A percentile compares a stretch with the other conserved stretches of the same genome.
These are phyloP conservation scores for Gopherus flavomarginatus DNA, from an alignment of 2,113 vertebrate species.

Conservation along the genomic window DNA sequence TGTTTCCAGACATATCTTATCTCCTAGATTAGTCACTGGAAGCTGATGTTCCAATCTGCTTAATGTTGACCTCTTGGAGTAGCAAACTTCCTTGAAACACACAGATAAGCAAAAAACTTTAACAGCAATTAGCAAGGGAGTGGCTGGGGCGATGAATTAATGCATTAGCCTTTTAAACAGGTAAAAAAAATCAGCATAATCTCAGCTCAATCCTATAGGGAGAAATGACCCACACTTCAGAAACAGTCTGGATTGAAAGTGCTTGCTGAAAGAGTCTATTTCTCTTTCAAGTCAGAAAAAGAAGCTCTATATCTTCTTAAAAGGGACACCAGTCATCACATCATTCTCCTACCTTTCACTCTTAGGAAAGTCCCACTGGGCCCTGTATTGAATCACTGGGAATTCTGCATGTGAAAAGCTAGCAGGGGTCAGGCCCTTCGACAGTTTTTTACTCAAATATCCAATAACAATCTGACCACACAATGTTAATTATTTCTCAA, in stretches of 20 bases:
- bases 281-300: background rate
- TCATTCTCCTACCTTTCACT: background rate
- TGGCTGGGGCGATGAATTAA: conserved; percentile 35
- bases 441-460: background rate
- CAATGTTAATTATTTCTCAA: background rate
- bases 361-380: background rate
- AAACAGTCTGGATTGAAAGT: background rate
- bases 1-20: conserved; percentile 78
- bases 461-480: background rate
- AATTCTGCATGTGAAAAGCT: background rate
- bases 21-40: conserved; percentile 75
- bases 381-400: background rate
- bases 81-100: conserved; percentile 78
- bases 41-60: conserved; percentile 76
- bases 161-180: background rate
- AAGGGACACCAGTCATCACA: background rate
- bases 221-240: background rate
- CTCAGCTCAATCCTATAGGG: background rate
- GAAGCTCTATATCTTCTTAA: background rate
- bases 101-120: conserved; percentile 74
- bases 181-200: conserved; percentile 22
- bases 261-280: background rate
- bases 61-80: conserved; percentile 71
- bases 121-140: conserved; percentile 64
- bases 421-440: background rate